Base-by-base conservation (phyloP, 2,113 vertebrate species). In the Catharus bicknelli region DNA sequence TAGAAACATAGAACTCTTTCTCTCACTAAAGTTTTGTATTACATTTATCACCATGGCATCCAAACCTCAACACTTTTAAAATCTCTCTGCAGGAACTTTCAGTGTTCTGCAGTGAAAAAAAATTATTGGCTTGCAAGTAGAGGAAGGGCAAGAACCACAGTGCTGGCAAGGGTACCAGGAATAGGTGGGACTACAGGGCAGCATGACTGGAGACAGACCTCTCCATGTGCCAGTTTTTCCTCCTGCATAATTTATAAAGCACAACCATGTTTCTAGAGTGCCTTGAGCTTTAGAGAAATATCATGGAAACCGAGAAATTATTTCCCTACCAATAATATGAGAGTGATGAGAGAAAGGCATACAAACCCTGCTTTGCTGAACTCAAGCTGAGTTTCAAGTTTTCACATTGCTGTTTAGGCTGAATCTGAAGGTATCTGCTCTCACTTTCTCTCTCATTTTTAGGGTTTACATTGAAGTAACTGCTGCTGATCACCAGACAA, bases 401-500 rank as follows among this genome's bases (percentile, higher is more conserved):
- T 86, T 61, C 51, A 36, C 10, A 30, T 32, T 16, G 27, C 36
- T 68, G 6, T 25, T 85, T 22, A 40, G 22, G 15, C 10, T 76
- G 59, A 74, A 70, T 43, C 32, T 76, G 32, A 32, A 68, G 62
- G 5, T 10, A 43, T 25, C 66, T 59, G 58, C 43, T 66, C 51
- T 64, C n/a, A 30, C 38, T 48, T 66, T 62, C 45, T 81, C 27
- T 36, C 51, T 79, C 13, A n/a, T 54, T 59, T 90, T 73, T 76
- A 50, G 20, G n/a, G 27, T 78, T 78, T 67, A 73, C 15, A 64
- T 75, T 90, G 78, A 86, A 94, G 72, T 88, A 91, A 92, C 45
- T 83, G 55, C 83, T 87, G 73, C 59, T 81, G 80, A 55, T 40
- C 34, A 66, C 19, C 10, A 83, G 58, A 62, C 25, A 82, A 76